Conservation (phyloP, 2,888 invertebrate species). For the Phyto melanocephala region DNA sequence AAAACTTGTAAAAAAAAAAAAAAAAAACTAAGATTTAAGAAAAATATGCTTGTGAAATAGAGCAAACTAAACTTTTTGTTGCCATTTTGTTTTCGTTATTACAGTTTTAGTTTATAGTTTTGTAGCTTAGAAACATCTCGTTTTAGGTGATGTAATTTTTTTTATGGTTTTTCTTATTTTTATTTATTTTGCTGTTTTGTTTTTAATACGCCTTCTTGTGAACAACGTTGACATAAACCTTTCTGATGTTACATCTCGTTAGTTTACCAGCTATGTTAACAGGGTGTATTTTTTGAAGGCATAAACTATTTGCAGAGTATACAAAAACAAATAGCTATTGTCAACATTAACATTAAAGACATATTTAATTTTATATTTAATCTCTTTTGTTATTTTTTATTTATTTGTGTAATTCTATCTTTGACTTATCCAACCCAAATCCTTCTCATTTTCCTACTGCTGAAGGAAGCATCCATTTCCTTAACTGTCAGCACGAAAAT, state of each 20-base stretch:
- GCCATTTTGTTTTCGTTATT: constrained; percentile 1
- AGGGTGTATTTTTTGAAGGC: neutral
- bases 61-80: constrained; percentile 35
- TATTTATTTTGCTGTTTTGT: neutral
- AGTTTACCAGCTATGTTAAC: neutral
- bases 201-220: neutral
- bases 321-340: too few relatives aligned
- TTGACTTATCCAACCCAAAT: neutral
- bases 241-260: neutral
- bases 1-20: neutral
- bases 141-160: constrained; percentile 15
- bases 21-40: neutral
- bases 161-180: neutral
- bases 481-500: constrained; percentile 18
- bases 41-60: constrained; percentile 45
- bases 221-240: neutral
- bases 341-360: too few relatives aligned
- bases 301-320: too few relatives aligned
- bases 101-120: constrained; percentile 2
- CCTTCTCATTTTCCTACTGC: too few relatives aligned
- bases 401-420: neutral
- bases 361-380: neutral
- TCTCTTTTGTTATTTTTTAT: neutral
- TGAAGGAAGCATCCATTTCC: neutral
- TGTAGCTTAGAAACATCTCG: constrained; percentile 38